Evolutionary conservation across 2,113 vertebrate genomes (phyloP), one percentile per base, ranked within the genome.

Genomic region (Gallinago jamesoni): DNA sequence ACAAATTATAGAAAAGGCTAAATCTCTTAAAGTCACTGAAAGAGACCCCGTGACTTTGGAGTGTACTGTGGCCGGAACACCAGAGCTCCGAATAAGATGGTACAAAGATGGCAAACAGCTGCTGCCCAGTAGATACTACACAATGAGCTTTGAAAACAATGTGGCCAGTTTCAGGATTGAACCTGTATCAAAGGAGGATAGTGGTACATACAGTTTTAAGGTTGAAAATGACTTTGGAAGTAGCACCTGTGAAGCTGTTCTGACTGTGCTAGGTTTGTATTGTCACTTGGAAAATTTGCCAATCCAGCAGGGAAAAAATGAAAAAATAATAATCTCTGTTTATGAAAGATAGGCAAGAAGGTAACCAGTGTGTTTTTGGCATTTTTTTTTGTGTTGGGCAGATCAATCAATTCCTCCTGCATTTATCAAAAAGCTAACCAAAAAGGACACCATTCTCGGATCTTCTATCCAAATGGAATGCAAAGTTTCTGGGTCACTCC

Each of bases 401-500:
- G 99, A 99, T 97, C 98, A 99, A 98, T 96, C 98, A 77, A 99
- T 99, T 95, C 98, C 99, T 64, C 99, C 99, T 50, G 98, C 98
- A 56, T 99, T 99, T 98, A 99, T 98, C 89, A 99, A 99, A 98
- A 99, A 99, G 35, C 97, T 99, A 87, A 96, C 93, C 74, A 99
- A 99, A 94, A 99, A 99, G 98, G 98, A 99, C 88, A 98, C 99
- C 57, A 64, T 99, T 94, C 62, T 99, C 83, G 99, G 99, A 76
- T 99, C 99, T 83, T 99, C 98, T 97, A 97, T 99, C 79, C 98
- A 98, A 90, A 98, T 99, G 96, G 98, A 98, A 75, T 99, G 99
- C 95, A 99, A 99, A 97, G 98, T 99, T 94, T 99, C 99, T 80
- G 99, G 99, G 41, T 99, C 99, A 50, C 98, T 99, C n/a, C 99